Conservation (phyloP, 2,113 vertebrate genomes). For the Lagopus muta region DNA sequence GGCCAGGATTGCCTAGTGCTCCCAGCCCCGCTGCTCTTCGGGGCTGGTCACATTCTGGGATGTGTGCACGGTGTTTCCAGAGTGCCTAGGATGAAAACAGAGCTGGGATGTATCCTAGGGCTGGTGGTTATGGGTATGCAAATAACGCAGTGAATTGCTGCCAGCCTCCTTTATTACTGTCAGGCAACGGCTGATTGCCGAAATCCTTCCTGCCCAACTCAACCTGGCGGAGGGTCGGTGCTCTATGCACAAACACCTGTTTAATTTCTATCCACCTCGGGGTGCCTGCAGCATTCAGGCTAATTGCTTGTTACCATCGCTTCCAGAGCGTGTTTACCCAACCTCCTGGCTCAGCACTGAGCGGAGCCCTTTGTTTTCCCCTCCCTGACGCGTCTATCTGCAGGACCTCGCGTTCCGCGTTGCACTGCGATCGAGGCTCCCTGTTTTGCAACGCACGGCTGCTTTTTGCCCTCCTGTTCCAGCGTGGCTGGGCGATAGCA, state of each 20-base stretch:
- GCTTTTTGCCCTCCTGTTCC: neutral
- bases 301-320: conserved; percentile 55
- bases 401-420: neutral
- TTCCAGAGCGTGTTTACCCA: conserved; percentile 21
- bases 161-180: conserved; percentile 24
- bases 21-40: neutral
- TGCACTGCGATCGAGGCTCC: neutral
- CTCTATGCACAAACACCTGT: conserved; percentile 20
- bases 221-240: neutral
- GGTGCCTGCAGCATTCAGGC: conserved; percentile 21
- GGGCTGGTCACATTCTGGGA: neutral
- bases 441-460: neutral
- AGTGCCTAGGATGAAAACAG: neutral
- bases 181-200: conserved; percentile 45
- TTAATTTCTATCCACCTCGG: conserved; percentile 60
- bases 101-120: neutral
- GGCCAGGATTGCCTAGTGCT: neutral
- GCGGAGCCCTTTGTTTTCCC: conserved; percentile 42
- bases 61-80: neutral
- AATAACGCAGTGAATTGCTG: conserved; percentile 1
- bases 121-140: conserved; percentile 22
- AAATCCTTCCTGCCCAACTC: conserved; percentile 38
- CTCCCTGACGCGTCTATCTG: neutral
- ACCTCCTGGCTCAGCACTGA: conserved; percentile 37
- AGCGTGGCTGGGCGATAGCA: neutral